phyloP scores from a whole-genome alignment of 2,888 invertebrate species.

The Troilus luridus region DNA sequence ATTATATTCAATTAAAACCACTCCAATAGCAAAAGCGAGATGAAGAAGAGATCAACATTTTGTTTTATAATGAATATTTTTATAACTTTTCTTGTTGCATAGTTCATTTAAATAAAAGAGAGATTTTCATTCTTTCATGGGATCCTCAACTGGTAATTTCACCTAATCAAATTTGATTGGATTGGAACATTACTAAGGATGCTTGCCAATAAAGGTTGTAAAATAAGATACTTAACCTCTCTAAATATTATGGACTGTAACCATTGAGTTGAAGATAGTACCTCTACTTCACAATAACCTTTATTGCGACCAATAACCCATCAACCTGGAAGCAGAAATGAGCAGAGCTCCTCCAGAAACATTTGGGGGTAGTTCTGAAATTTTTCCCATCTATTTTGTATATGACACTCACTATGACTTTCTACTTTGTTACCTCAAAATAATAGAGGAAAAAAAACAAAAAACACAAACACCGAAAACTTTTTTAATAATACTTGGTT shows the following conservation, averaged over 20 bases:
- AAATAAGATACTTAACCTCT: neutral
- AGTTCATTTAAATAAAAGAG: neutral
- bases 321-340: too few relatives aligned
- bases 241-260: neutral
- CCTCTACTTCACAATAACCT: too few relatives aligned
- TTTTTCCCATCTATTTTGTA: too few relatives aligned
- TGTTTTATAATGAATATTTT: neutral
- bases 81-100: neutral
- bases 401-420: too few relatives aligned
- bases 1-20: conserved; percentile 19
- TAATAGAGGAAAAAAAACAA: too few relatives aligned
- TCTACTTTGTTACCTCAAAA: too few relatives aligned
- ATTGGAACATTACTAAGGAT: neutral
- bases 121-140: neutral
- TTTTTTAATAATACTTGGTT: too few relatives aligned
- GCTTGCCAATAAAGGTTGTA: neutral
- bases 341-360: too few relatives aligned
- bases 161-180: neutral
- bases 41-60: conserved; percentile 47
- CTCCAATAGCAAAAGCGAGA: conserved; percentile 43
- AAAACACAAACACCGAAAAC: too few relatives aligned
- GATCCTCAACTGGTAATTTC: neutral
- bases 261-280: too few relatives aligned
- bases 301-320: too few relatives aligned
- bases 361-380: too few relatives aligned